These are phyloP conservation scores for Caenorhabditis macrosperma DNA, from an alignment of 2,888 invertebrate genomes.

Conservation along the genomic window DNA sequence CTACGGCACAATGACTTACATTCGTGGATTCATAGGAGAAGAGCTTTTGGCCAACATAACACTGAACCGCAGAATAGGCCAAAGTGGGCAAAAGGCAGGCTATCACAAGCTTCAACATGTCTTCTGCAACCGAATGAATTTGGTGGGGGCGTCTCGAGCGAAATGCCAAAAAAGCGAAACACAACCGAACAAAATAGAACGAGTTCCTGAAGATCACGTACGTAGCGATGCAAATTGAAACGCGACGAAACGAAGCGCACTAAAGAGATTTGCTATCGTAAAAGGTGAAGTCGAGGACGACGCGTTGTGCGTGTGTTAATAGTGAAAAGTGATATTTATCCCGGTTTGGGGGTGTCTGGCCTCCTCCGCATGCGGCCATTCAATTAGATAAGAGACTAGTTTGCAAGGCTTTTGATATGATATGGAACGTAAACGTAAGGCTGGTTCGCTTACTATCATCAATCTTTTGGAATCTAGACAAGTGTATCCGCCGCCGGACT, in stretches of 20 bases:
- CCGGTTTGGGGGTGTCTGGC: slow-evolving; percentile 47
- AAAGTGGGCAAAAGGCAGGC: slow-evolving; percentile 53
- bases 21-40: slow-evolving; percentile 77
- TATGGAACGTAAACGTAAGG: slow-evolving; percentile 19
- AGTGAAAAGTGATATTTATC: slow-evolving; percentile 53
- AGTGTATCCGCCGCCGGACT: no score
- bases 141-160: no score
- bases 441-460: not conserved
- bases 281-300: slow-evolving; percentile 44
- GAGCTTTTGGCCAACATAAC: slow-evolving; percentile 78
- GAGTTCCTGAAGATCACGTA: slow-evolving; percentile 27
- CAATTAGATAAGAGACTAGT: slow-evolving; percentile 49
- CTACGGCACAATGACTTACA: slow-evolving; percentile 59
- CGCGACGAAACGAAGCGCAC: slow-evolving; percentile 15
- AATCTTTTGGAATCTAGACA: not conserved
- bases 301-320: slow-evolving; percentile 6
- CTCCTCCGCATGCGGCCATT: slow-evolving; percentile 16
- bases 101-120: slow-evolving; percentile 56
- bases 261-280: slow-evolving; percentile 31
- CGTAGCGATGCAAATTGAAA: slow-evolving; percentile 10
- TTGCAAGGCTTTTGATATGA: slow-evolving; percentile 32
- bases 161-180: slow-evolving; percentile 7
- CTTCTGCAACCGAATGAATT: slow-evolving; percentile 8
- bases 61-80: slow-evolving; percentile 70
- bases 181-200: slow-evolving; percentile 32